phyloP scores from a whole-genome alignment of 2,113 vertebrate species.

The Labeo rohita region DNA sequence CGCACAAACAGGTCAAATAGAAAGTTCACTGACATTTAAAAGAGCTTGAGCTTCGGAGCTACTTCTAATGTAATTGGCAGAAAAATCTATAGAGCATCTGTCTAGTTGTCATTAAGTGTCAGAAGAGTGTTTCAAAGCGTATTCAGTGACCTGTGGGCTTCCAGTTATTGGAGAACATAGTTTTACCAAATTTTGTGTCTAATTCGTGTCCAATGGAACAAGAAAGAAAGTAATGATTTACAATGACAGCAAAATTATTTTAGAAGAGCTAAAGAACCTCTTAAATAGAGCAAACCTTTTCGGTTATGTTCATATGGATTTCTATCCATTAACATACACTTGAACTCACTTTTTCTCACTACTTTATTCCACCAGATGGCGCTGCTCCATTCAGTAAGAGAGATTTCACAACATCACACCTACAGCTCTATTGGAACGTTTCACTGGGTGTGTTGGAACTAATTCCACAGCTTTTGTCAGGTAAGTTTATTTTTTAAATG shows the following conservation, averaged over 20 bases:
- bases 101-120: background rate
- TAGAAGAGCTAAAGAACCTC: background rate
- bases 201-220: background rate
- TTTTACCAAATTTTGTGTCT: background rate
- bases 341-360: background rate
- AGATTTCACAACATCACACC: background rate
- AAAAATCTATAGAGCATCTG: conserved; percentile 3
- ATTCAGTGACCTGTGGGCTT: background rate
- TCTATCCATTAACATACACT: background rate
- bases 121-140: background rate
- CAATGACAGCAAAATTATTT: background rate
- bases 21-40: conserved; percentile 41
- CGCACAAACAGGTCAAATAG: conserved; percentile 8
- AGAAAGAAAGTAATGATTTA: background rate
- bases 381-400: background rate
- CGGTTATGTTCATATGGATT: background rate
- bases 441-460: background rate
- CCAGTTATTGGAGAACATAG: background rate
- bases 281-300: background rate
- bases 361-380: background rate
- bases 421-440: background rate
- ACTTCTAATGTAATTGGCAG: background rate
- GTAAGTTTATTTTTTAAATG: background rate
- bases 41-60: background rate
- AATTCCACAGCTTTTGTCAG: background rate